Base-by-base conservation (phyloP, 2,888 invertebrate genomes). In the Choreutis nemorana region DNA sequence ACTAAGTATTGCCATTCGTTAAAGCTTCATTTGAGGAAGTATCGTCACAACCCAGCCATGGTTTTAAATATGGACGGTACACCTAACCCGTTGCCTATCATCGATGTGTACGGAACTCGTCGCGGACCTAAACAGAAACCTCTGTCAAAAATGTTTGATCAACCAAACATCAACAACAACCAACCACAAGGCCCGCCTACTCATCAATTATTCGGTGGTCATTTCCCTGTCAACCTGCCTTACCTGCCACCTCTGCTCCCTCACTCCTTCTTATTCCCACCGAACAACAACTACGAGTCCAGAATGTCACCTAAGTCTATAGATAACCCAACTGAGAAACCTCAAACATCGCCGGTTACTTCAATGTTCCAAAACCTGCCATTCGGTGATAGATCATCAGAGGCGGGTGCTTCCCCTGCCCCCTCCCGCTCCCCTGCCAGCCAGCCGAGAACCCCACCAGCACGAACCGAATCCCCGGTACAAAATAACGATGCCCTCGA, bases 1-100 rank as follows among this genome's bases (percentile, higher is more conserved):
- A 97, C 97, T 12, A 99, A 99, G 59, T 99, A 99, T 60, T 96
- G 95, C 50, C 98, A 99, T 71, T 95, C 96, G 10, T 78, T 99
- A 28, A 99, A 99, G 68, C 80, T 96, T 13, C 99, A 99, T 64
- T 77, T 98, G 23, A 83, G 94, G 22, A 97, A 97, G 60, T 94
- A 97, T 57, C 81, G 83, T 14, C 99, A 99, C 62, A 86, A 86
- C 39, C 95, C 97, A 0, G 94, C 91, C 1, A 88, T 93, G 80
- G 94, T 97, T 0, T 75, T 95, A 8, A 93, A 95, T 48, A 83
- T 90, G 10, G 94, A 95, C 46, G 95, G 95, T 2, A 86, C 91
- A 0, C 92, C 93, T 0, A 94, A 94, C 63, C 92, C 93, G 0
- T 61, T 90, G 20, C 89, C 91, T 0, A 89, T 94, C 9, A 93